Evolutionary conservation across 2,888 invertebrate species (phyloP).

Genomic region (Geotrupes spiniger): DNA sequence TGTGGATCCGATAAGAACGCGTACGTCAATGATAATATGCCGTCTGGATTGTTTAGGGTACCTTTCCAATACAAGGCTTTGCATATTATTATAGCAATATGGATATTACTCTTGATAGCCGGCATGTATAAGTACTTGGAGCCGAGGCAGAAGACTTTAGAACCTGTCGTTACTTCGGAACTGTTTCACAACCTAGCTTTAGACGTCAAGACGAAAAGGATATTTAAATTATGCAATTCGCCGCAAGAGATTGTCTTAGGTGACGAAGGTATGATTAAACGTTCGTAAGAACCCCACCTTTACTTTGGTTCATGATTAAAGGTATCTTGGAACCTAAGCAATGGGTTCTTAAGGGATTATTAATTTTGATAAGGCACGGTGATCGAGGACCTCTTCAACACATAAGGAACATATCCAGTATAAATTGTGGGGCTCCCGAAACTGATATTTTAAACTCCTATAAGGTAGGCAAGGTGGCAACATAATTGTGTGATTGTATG

Average conservation of each 20-base stretch:
- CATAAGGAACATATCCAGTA: slow-evolving; percentile 70
- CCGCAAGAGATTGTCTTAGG: slow-evolving; percentile 66
- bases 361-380: slow-evolving; percentile 82
- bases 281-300: slow-evolving; percentile 48
- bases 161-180: slow-evolving; percentile 36
- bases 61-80: slow-evolving; percentile 73
- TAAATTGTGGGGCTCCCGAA: slow-evolving; percentile 67
- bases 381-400: slow-evolving; percentile 86
- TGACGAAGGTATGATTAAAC: too few relatives aligned
- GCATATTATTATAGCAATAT: slow-evolving; percentile 74
- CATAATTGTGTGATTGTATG: too few relatives aligned
- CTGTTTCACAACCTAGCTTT: slow-evolving; percentile 53
- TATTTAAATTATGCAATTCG: slow-evolving; percentile 70
- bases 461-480: slow-evolving; percentile 36
- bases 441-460: slow-evolving; percentile 43
- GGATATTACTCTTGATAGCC: slow-evolving; percentile 77
- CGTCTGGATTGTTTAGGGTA: slow-evolving; percentile 58
- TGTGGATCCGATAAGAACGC: too few relatives aligned
- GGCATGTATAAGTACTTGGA: slow-evolving; percentile 72
- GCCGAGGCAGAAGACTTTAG: slow-evolving; percentile 49
- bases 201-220: slow-evolving; percentile 63
- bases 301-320: slow-evolving; percentile 26
- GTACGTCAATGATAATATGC: too few relatives aligned
- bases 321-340: slow-evolving; percentile 51
- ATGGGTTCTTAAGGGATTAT: slow-evolving; percentile 66